Base-by-base conservation (phyloP, 2,888 invertebrate genomes). In the Coenonympha arcania region DNA sequence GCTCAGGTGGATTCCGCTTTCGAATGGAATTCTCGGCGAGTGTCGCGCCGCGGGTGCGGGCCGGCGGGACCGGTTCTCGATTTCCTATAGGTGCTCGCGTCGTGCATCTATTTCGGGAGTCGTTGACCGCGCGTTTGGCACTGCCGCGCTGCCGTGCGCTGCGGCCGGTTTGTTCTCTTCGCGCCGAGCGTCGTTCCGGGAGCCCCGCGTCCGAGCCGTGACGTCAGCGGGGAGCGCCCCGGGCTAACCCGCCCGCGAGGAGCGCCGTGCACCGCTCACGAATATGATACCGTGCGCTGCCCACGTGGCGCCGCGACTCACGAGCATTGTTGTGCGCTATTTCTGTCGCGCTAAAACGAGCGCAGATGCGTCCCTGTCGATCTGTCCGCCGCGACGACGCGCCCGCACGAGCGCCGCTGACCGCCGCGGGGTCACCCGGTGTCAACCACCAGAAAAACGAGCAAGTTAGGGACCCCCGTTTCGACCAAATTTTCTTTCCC, bases 31-130 rank as follows among this genome's bases (percentile, higher is more conserved):
- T 74, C 77, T 79, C 71, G 76, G 66, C 63, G 69, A 75, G 75
- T 71, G 74, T 68, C 70, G 70, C 66, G 65, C 65, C n/a, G 66
- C 63, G 69, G 75, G 75, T 71, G 74, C 70, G 70, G 66, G 65
- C 65, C 60, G 54, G 58, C 65, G 69, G 68, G 81, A 83, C 84
- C 83, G 84, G 84, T 85, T 84, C 77, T 76, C 71, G 66, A 69
- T 71, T 69, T 75, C 73, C 65, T 78, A 74, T 76, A 75, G 80
- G 76, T 75, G 80, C 69, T 73, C 70, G 73, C 70, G 71, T 67
- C 70, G 73, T 73, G 81, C 81, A 73, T 79, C 83, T 83, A 83
- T 83, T 85, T 85, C 79, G 84, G 83, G 82, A 83, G 84, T 84
- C 84, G 83, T 76, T 81, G 84, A 84, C 84, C 84, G 83, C 76